Conservation (phyloP, 2,797 vertebrate genomes). For the Scyliorhinus canicula region DNA sequence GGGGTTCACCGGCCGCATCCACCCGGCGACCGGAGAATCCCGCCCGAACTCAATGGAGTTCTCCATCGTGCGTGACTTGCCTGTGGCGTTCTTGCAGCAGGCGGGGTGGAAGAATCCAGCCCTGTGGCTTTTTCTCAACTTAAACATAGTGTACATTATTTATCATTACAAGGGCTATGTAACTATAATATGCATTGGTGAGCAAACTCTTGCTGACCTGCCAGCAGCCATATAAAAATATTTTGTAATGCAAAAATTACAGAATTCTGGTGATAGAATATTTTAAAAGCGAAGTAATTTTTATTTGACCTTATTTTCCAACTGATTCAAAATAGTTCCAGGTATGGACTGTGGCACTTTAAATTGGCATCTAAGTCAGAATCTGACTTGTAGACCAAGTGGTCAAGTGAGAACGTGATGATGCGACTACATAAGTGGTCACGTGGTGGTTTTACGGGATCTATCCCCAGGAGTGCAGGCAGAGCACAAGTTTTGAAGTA, state of each 20-base stretch:
- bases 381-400: no score
- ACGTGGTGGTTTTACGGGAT: no score
- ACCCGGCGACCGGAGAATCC: no score
- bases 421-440: no score
- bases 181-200: not conserved
- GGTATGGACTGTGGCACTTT: not conserved
- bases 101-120: no score
- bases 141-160: not conserved
- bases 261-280: not conserved
- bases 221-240: not conserved
- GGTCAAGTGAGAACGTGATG: no score
- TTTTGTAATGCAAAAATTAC: not conserved
- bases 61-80: no score
- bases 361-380: not conserved
- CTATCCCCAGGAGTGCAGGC: no score
- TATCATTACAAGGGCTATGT: not conserved
- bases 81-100: no score
- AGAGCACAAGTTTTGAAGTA: no score
- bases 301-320: not conserved
- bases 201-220: not conserved
- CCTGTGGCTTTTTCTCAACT: not conserved
- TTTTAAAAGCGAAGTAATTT: not conserved
- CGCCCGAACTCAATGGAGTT: no score
- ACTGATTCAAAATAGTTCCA: not conserved
- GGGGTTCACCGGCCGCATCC: no score